Percentiles rank a stretch among this genome's conserved stretches.
Conservation (phyloP, 2,113 vertebrate species). For the Heterotis niloticus region DNA sequence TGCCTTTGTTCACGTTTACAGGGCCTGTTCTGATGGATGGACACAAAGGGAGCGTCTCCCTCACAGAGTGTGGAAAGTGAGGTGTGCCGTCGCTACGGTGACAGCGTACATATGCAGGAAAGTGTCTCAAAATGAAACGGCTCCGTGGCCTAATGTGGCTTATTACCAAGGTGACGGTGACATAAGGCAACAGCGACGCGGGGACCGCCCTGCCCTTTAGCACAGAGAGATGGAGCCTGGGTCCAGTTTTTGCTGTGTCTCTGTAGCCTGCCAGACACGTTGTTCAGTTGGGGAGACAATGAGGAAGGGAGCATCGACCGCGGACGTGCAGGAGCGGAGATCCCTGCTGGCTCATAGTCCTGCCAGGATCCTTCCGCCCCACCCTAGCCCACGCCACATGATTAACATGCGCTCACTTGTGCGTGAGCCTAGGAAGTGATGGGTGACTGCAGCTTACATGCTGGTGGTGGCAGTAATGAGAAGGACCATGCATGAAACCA, state of each 20-base stretch:
- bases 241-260: background rate
- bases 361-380: too few relatives aligned
- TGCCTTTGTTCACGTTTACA: background rate
- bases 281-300: background rate
- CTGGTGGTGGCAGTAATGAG: conserved; percentile 23
- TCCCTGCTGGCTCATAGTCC: background rate
- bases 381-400: background rate
- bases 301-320: background rate
- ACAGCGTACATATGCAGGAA: background rate
- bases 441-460: background rate
- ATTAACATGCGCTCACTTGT: background rate
- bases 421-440: background rate
- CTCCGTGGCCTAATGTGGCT: too few relatives aligned
- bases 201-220: too few relatives aligned
- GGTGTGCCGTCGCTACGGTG: background rate
- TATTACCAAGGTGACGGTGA: too few relatives aligned
- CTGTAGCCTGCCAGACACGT: background rate
- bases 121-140: background rate
- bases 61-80: background rate
- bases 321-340: background rate
- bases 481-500: conserved; percentile 5
- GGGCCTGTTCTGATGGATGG: background rate
- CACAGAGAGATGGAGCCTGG: too few relatives aligned
- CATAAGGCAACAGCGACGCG: background rate
- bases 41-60: background rate